Evolutionary conservation across 2,888 invertebrate genomes (phyloP), one percentile per base, ranked within the genome.

Genomic region (Portevinia maculata): DNA sequence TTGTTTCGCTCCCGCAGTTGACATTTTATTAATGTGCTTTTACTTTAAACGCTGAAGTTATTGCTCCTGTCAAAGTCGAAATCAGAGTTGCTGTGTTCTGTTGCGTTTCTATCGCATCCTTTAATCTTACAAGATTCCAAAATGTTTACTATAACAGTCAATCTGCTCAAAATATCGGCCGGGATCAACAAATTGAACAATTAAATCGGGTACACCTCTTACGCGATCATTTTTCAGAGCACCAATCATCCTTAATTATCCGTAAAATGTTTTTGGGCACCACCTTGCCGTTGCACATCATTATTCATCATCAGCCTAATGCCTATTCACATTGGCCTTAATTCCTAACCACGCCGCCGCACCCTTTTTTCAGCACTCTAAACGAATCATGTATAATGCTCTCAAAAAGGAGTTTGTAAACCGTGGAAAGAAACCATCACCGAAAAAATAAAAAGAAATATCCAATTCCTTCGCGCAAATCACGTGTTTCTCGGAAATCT

Each of bases 401-500:
- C 46, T 37, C 19, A 57, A 34, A 48, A 37, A 34, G 19, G 19
- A 46, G 44, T 11, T 19, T 19, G 53, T 44, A 24, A 69, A 62
- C 79, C 60, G 30, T 74, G 79, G 69, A 69, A 70, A 60, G 60
- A 44, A 83, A 65, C 55, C 53, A 65, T 81, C 70, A 67, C 70
- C 71, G 15, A 32, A 76, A 53, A 76, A 76, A 34, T n/a, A 0
- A 34, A 39, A 39, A 65, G 70, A 81, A 71, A 70, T 70, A 70
- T 70, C 64, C 57, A 53, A 76, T 60, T 71, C 65, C 46, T 28
- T 15, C 32, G 34, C 76, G 50, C 70, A 78, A 83, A 78, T 83
- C 78, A 78, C 78, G 78, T 62, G 67, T 62, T 83, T 78, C 83
- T 52, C 24, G 73, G 83, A 83, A 83, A 83, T 83, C 83, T 71